A percentile compares a stretch with the other conserved stretches of the same genome.
Conservation (phyloP, 2,113 vertebrate species). For the Hypomesus transpacificus region DNA sequence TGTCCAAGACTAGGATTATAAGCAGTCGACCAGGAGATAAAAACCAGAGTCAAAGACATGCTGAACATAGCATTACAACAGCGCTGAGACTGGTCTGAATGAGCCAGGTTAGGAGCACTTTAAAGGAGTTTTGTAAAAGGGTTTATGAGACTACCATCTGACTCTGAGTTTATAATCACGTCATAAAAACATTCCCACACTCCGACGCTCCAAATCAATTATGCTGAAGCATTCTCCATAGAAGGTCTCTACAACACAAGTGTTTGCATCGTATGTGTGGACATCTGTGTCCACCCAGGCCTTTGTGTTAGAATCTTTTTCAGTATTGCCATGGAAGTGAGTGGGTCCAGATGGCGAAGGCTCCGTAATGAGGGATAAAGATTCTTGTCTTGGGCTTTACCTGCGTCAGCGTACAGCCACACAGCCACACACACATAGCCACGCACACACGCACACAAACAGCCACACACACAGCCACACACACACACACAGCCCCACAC, state of each 20-base stretch:
- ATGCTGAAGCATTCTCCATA: no score
- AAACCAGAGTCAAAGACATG: not conserved
- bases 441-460: slow-evolving; percentile 3
- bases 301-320: not conserved
- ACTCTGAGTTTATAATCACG: not conserved
- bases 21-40: not conserved
- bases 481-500: slow-evolving; percentile 10
- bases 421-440: slow-evolving; percentile 16
- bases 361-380: slow-evolving; percentile 29
- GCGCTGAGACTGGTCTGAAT: not conserved
- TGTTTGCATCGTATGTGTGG: not conserved
- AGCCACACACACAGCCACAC: not conserved
- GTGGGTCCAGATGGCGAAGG: slow-evolving; percentile 32
- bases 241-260: no score
- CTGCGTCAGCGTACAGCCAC: slow-evolving; percentile 11
- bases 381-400: slow-evolving; percentile 1
- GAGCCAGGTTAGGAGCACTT: not conserved
- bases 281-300: not conserved
- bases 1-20: slow-evolving; percentile 20
- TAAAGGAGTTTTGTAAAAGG: not conserved
- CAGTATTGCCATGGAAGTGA: slow-evolving; percentile 32
- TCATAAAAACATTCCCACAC: not conserved
- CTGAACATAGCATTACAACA: slow-evolving; percentile 3
- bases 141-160: not conserved
- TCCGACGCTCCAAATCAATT: no score